Base-by-base conservation (phyloP, 2,888 invertebrate genomes). In the Ochropacha duplaris region DNA sequence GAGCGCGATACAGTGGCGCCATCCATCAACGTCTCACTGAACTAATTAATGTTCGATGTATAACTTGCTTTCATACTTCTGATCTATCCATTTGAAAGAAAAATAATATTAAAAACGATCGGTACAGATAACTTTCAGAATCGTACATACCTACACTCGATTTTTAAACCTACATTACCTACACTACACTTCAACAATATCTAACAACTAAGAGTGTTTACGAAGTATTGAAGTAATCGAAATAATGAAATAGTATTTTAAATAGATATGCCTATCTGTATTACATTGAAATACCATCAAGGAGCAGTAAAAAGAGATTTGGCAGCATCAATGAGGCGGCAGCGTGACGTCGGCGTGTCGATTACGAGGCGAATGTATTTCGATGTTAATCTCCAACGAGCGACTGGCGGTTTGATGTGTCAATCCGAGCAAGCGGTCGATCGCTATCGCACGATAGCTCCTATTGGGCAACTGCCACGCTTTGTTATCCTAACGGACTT, bases 401-500 rank as follows among this genome's bases (percentile, higher is more conserved):
- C 82, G 82, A 79, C 83, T 79, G 83, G 83, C 80, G 81, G 85
- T 83, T 88, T 88, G 92, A 92, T 89, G 90, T 92, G 91, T 92
- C 92, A 92, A 91, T 92, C 90, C 77, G 65, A 78, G 71, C 81
- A 78, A 76, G 76, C 71, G 44, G 74, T 75, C 83, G 89, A 88
- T 89, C 83, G 76, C 83, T 88, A 90, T 90, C 89, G 76, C 65
- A 68, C 81, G 79, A 83, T 86, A 83, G 87, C 89, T 89, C 74
- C 90, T 86, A 90, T 92, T 90, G 90, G 88, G 84, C 83, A 89
- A 89, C 86, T 85, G 85, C 82, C 78, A 80, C 78, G 87, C 88
- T 90, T 91, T 91, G 90, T 91, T 90, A 87, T 86, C 84, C 80
- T 87, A 88, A 90, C 87, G 86, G 86, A 84, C 83, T 86, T 83